These are phyloP conservation scores for Pygocentrus nattereri DNA, from an alignment of 2,797 vertebrate species.

Conservation along the genomic window DNA sequence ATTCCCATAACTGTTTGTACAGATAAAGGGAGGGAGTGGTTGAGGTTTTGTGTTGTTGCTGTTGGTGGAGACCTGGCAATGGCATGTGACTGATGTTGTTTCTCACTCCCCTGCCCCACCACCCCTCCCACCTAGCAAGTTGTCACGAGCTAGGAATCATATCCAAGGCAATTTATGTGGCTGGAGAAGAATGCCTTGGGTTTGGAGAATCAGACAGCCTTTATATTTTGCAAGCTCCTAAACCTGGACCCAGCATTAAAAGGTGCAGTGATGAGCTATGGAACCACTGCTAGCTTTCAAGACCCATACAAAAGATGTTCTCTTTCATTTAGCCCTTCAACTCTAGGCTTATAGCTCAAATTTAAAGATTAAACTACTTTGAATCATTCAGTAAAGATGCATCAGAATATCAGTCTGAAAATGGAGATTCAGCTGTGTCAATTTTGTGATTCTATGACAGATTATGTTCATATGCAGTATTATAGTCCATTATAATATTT, in stretches of 20 bases:
- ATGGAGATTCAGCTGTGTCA: no score
- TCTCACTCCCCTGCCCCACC: background rate
- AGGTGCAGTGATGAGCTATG: background rate
- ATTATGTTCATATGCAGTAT: no score
- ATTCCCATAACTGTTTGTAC: conserved; percentile 16
- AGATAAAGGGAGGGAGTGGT: background rate
- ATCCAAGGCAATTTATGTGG: background rate
- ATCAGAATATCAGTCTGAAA: no score
- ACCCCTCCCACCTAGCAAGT: background rate
- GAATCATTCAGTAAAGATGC: no score
- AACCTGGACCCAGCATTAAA: background rate
- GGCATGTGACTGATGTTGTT: background rate
- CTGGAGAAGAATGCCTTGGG: background rate
- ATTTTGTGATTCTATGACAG: no score
- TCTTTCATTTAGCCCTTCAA: background rate
- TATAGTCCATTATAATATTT: no score
- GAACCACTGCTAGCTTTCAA: background rate
- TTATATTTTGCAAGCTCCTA: background rate
- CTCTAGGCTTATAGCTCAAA: background rate
- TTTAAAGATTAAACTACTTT: no score
- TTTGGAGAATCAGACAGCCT: background rate
- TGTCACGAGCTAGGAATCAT: conserved; percentile 14
- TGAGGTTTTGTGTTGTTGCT: conserved; percentile 1
- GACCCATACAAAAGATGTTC: background rate
- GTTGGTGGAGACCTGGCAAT: background rate